Percentiles rank a stretch among this genome's conserved stretches.
Evolutionary conservation across 2,888 invertebrate genomes (phyloP).

Genomic region (Neoitamus cyanurus): DNA sequence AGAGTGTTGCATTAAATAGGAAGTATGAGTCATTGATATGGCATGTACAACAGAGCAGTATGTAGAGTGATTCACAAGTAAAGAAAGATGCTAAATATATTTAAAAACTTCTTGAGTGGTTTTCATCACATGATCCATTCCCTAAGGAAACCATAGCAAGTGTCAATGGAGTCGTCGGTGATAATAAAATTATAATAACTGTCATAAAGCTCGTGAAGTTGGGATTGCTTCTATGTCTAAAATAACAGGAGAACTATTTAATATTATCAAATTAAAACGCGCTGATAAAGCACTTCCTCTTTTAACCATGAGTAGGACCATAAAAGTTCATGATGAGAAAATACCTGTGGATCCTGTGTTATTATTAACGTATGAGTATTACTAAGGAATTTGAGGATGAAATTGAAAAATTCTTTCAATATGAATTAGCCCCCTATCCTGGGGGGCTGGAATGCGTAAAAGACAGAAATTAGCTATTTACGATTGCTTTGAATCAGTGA

Average conservation of each 20-base stretch:
- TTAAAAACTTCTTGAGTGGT: conserved; percentile 58
- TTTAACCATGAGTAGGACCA: conserved; percentile 56
- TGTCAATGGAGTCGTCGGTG: conserved; percentile 52
- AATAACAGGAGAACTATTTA: conserved; percentile 55
- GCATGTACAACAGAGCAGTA: conserved; percentile 61
- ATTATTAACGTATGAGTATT: conserved; percentile 49
- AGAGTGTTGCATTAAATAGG: no score
- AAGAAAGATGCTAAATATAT: conserved; percentile 57
- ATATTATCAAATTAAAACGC: conserved; percentile 60
- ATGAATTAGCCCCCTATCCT: conserved; percentile 46
- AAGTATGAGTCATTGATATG: no score
- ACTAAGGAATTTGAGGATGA: conserved; percentile 45
- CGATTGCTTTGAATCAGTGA: no score
- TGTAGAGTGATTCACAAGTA: conserved; percentile 61
- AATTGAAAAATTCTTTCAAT: conserved; percentile 45
- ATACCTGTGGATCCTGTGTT: conserved; percentile 58
- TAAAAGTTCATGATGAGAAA: conserved; percentile 59
- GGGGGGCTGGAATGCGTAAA: conserved; percentile 47
- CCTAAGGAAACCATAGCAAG: conserved; percentile 50
- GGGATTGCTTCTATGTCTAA: conserved; percentile 56
- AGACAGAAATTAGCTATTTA: conserved; percentile 43
- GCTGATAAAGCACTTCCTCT: conserved; percentile 59
- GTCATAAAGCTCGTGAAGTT: conserved; percentile 56
- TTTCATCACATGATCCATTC: conserved; percentile 59
- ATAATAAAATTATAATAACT: conserved; percentile 54